Evolutionary conservation across 2,888 invertebrate genomes (phyloP), one percentile per base, ranked within the genome.

Genomic region (Cinara cedri): DNA sequence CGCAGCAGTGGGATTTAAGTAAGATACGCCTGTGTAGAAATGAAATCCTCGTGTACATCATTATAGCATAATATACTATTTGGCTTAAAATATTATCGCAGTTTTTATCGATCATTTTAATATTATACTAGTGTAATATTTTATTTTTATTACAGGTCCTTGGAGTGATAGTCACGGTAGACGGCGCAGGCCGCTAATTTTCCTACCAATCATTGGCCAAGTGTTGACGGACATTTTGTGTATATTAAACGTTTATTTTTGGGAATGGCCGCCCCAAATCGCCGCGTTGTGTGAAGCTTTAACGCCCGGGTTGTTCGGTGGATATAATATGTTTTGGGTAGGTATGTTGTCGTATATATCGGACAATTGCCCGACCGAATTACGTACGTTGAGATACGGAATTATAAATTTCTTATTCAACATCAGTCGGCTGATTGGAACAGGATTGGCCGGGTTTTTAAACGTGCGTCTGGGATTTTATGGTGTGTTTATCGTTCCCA

Each of bases 321-420:
- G 82, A 6, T 81, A 82, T 44, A 78, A 81, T 4, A 81, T 82
- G 57, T 82, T 83, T 63, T 74, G 83, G 75, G 82, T 83, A 57
- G 83, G 81, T 4, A 80, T 82, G 3, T 81, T 82, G 70, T 82
- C 83, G 19, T 83, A 83, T 54, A 81, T 83, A 60, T 82, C 82
- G 8, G 83, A 83, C 72, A 82, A 81, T 26, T 81, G 82, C 21
- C 57, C 81, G 4, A 70, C 74, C 4, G 81, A 82, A 16, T 44
- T 55, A 16, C 76, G 83, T 71, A 83, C 83, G 4, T 72, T 83
- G n/a, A 82, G 83, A 19, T 81, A 82, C n/a, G 83, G 82, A 9
- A 66, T 83, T 2, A 75, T 83, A n/a, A 81, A 81, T 44, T 81
- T 82, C 3, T 16, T 66, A 0, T 81, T 49, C 55, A 71, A 72